Conservation (phyloP, 2,888 invertebrate species). For the Hirtodrosophila alboralis region DNA sequence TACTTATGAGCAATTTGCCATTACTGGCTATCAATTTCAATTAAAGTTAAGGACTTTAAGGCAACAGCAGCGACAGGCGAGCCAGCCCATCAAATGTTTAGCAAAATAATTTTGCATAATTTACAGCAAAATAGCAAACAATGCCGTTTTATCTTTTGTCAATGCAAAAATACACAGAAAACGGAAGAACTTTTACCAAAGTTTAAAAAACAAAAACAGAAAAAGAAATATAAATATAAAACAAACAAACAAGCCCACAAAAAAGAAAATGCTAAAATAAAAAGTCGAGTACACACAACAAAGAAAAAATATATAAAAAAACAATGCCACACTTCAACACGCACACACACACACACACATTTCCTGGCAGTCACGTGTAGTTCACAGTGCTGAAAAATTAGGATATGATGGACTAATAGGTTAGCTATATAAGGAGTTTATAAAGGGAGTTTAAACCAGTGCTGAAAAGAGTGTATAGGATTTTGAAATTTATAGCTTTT, state of each 20-base stretch:
- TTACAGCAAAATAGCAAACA: conserved; percentile 53
- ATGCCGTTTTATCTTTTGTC: conserved; percentile 58
- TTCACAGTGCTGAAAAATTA: neutral
- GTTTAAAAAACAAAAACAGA: conserved; percentile 43
- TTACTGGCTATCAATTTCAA: conserved; percentile 58
- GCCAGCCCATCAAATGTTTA: conserved; percentile 23
- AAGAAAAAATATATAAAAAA: too few relatives aligned
- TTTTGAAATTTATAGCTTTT: too few relatives aligned
- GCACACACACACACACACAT: conserved; percentile 28
- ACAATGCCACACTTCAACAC: conserved; percentile 26
- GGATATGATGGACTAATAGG: conserved; percentile 3
- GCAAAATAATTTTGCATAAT: conserved; percentile 63
- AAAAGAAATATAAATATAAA: conserved; percentile 47
- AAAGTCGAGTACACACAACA: conserved; percentile 25
- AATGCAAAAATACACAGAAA: conserved; percentile 42
- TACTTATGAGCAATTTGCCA: conserved; percentile 67
- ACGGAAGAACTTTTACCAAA: conserved; percentile 54
- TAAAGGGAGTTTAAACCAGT: too few relatives aligned
- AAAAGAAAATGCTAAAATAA: conserved; percentile 50
- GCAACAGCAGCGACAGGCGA: conserved; percentile 4
- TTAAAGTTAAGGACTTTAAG: conserved; percentile 40
- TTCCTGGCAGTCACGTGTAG: conserved; percentile 65
- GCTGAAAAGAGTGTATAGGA: too few relatives aligned
- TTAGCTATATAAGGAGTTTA: conserved; percentile 18
- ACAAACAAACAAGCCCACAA: too few relatives aligned